These are phyloP conservation scores for Regulus satrapa DNA, from an alignment of 2,113 vertebrate species.

Conservation along the genomic window DNA sequence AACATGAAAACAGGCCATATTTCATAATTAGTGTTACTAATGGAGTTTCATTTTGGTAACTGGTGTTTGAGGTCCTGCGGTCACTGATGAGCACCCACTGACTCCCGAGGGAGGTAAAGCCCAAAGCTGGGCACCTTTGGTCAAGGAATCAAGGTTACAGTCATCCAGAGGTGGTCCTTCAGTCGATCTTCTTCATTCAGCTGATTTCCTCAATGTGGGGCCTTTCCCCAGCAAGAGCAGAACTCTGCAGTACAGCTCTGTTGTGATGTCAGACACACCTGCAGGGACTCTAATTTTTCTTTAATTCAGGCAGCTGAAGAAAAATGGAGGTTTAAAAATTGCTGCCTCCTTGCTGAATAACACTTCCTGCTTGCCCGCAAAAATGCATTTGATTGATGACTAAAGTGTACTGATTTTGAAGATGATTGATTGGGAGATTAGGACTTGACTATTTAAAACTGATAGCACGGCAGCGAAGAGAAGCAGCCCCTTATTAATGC, in stretches of 20 bases:
- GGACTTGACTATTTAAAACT: not conserved
- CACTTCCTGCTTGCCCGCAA: not conserved
- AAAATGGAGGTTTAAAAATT: not conserved
- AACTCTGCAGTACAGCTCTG: not conserved
- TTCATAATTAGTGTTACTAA: not conserved
- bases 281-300: not conserved
- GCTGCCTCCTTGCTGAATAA: not conserved
- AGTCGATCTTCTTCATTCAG: not conserved
- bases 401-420: not conserved
- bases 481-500: not conserved
- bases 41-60: not conserved
- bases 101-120: not conserved
- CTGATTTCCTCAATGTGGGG: not conserved
- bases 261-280: not conserved
- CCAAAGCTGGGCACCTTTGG: not conserved
- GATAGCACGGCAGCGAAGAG: not conserved
- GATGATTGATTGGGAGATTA: conserved; percentile 12
- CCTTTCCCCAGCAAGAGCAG: not conserved
- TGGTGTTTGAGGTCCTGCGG: not conserved
- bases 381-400: not conserved
- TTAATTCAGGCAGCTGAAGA: not conserved
- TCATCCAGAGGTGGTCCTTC: not conserved
- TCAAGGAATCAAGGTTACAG: not conserved
- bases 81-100: not conserved
- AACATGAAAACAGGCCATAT: not conserved